Percentiles rank a stretch among this genome's conserved stretches.
Conservation (phyloP, 2,113 vertebrate genomes). For the Machaerirhynchus nigripectus region DNA sequence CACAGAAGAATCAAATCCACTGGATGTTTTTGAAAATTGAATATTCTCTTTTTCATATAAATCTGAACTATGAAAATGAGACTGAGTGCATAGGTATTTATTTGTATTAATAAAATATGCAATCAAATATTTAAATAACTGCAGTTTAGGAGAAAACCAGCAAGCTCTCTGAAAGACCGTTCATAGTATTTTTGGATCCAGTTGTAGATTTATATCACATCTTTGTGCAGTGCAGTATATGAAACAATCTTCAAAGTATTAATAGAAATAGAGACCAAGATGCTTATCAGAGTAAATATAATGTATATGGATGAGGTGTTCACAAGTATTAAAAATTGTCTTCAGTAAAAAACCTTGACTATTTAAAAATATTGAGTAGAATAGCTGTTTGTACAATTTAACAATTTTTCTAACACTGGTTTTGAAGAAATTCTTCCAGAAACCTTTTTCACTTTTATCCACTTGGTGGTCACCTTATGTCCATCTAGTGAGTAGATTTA, state of each 20-base stretch:
- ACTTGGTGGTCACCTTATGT: not conserved
- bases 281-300: conserved; percentile 25
- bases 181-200: conserved; percentile 12
- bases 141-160: not conserved
- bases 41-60: conserved; percentile 26
- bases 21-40: conserved; percentile 19
- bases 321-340: not conserved
- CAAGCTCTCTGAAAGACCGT: not conserved
- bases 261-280: conserved; percentile 37
- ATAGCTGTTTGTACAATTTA: not conserved
- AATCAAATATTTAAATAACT: conserved; percentile 12
- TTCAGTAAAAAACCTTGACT: not conserved
- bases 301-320: not conserved
- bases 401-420: not conserved
- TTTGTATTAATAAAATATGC: conserved; percentile 20
- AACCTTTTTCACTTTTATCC: conserved; percentile 21
- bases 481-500: not conserved
- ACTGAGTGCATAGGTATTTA: not conserved
- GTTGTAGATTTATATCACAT: not conserved
- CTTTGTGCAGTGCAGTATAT: not conserved
- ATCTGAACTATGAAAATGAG: conserved; percentile 14
- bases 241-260: conserved; percentile 32
- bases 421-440: not conserved
- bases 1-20: conserved; percentile 2
- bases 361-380: not conserved